Base-by-base conservation (phyloP, 64 coral and sea anemone species). In the Anthopleura sola region DNA sequence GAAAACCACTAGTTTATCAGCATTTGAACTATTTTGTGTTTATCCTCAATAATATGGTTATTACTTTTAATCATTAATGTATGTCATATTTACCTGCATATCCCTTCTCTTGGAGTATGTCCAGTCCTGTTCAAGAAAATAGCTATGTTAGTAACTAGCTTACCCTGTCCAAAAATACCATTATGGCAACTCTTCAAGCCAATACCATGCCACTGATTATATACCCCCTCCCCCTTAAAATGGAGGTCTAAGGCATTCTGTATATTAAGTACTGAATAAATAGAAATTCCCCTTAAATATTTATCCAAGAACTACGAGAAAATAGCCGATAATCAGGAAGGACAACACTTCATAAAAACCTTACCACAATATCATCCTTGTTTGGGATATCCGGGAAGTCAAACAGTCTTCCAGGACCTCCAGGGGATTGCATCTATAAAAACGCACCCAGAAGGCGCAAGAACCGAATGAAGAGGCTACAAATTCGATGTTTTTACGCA, bases 21-120 rank as follows among this genome's bases (percentile, higher is more conserved):
- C 0, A 44, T 44, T 0, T 44, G 9, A 44, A 2, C 40, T 44
- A 44, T 44, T 44, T 44, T 8, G 9, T 44, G 40, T 2, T 44
- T 44, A 44, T 8, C 1, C 40, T 44, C 40, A 2, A 44, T 44
- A 44, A 44, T 8, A 3, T 44, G 0, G 9, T 44, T 44, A 44
- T 44, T 44, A 44, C 2, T 44, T 6, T 44, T 44, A 44, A 44
- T 44, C 1, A 44, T 44, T 44, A 44, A 44, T 44, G 40, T 44
- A 44, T 44, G 4, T 44, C 12, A 10, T 51, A 17, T 53, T 53
- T 55, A 87, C 94, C 94, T 92, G 94, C 94, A 95, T 95, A 62
- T 95, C 94, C 85, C 94, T 84, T 40, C 94, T 92, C 84, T 95
- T 95, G 26, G 94, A 95, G 48, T 95, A 95, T 57, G 94, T 95